Evolutionary conservation across 2,888 invertebrate species (phyloP).

Genomic region (Archips crataeganus): DNA sequence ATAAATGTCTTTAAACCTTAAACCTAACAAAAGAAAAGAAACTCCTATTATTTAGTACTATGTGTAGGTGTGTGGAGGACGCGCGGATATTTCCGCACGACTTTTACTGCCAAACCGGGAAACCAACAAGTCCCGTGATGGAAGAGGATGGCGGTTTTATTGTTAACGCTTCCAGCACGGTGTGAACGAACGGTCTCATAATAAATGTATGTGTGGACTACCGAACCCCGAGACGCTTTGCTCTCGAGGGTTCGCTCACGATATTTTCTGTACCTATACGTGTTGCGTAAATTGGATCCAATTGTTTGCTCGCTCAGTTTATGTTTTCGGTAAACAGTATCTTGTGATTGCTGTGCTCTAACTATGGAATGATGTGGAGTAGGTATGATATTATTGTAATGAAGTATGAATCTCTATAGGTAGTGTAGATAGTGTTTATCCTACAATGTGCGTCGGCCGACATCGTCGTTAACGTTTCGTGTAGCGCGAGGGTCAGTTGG

Average conservation of each 20-base stretch:
- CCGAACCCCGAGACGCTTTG: conserved; percentile 27
- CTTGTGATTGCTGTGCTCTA: conserved; percentile 14
- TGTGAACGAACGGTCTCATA: conserved; percentile 38
- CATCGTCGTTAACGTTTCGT: conserved; percentile 25
- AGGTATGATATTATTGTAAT: neutral
- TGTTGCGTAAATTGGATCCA: conserved; percentile 29
- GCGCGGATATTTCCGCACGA: conserved; percentile 20
- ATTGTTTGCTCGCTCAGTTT: conserved; percentile 29
- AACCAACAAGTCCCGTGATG: conserved; percentile 39
- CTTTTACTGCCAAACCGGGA: conserved; percentile 34
- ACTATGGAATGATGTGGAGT: conserved; percentile 2
- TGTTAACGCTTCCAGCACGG: conserved; percentile 37
- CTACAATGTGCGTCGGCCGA: conserved; percentile 3
- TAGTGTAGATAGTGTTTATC: conserved; percentile 3
- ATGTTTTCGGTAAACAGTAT: conserved; percentile 25
- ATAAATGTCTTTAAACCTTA: no score
- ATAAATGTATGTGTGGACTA: conserved; percentile 38
- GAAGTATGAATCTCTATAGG: neutral
- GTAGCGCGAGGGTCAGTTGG: conserved; percentile 18
- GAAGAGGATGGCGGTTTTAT: conserved; percentile 37
- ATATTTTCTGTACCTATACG: conserved; percentile 29
- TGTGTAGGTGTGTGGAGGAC: conserved; percentile 6
- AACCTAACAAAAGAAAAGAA: conserved; percentile 20
- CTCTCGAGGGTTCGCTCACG: conserved; percentile 30
- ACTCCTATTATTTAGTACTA: conserved; percentile 5